Base-by-base conservation (phyloP, 1,140 invertebrate genomes). In the Littorina saxatilis region DNA sequence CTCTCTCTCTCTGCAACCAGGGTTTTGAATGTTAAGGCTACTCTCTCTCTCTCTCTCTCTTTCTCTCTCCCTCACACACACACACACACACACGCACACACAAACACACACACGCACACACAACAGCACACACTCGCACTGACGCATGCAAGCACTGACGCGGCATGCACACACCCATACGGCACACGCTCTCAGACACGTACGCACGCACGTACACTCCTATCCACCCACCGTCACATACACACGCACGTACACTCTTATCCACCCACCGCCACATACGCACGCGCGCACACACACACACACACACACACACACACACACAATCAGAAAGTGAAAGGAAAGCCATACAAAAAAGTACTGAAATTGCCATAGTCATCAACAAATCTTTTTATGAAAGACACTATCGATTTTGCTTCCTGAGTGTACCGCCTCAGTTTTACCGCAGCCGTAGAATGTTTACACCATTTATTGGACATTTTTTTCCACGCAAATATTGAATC, bases 1-100 rank as follows among this genome's bases (percentile, higher is more conserved):
- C 55, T 58, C 17, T 58, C 55, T 58, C 55, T 58, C 55, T 58
- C 43, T 17, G 7, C 43, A 5, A 5, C 43, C 43, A n/a, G n/a
- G n/a, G n/a, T n/a, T n/a, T n/a, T n/a, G n/a, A n/a, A n/a, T n/a
- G n/a, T n/a, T n/a, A n/a, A n/a, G n/a, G n/a, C n/a, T n/a, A n/a
- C n/a, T n/a, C n/a, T 50, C 9, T 58, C 55, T 58, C 55, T 58
- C 17, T 58, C 55, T 58, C 55, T 58, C 55, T 58, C 55, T 58
- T 23, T 20, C 17, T 58, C 17, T 58, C 17, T 58, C 15, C n/a
- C 17, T 27, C n/a, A 13, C 17, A 13, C 55, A 13, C 55, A 23
- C 55, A 23, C 55, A 58, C n/a, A 27, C 15, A 58, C 55, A 27
- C 55, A 58, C 55, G n/a, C 55, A 58, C 15, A 23, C 55, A 58